These are phyloP conservation scores for Ctenomys sociabilis DNA, from an alignment of 2,113 vertebrate genomes.

Conservation along the genomic window DNA sequence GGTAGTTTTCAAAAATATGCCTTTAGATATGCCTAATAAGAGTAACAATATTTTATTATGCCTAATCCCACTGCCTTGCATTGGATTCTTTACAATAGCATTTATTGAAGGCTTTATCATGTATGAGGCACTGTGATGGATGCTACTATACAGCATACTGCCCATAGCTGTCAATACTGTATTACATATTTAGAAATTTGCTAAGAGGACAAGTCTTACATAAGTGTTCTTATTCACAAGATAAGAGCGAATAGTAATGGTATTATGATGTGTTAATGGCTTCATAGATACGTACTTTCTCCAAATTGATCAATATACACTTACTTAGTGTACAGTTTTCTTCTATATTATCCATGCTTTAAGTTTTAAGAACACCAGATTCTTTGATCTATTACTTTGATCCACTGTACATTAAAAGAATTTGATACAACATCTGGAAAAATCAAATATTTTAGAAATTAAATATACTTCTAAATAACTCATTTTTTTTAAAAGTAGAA, in stretches of 20 bases:
- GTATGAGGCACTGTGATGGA: not conserved
- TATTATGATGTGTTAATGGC: not conserved
- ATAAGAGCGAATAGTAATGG: not conserved
- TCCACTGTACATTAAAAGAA: not conserved
- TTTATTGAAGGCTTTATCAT: not conserved
- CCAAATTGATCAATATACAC: not conserved
- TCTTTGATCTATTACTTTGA: not conserved
- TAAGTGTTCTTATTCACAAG: not conserved
- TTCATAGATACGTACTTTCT: not conserved
- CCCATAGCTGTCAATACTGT: not conserved
- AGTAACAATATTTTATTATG: not conserved
- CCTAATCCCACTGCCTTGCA: not conserved
- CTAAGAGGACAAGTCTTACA: not conserved
- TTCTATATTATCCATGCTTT: not conserved
- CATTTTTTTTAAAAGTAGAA: not conserved
- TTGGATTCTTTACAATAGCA: not conserved
- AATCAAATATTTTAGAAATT: conserved; percentile 30
- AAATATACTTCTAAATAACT: conserved; percentile 35
- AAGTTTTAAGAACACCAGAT: not conserved
- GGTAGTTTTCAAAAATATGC: not conserved
- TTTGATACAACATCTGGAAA: not conserved
- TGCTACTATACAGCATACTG: not conserved
- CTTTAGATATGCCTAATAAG: not conserved
- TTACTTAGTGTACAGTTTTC: not conserved
- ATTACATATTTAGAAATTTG: not conserved